Evolutionary conservation across 1,140 invertebrate genomes (phyloP).

Genomic region (Lithobius niger): DNA sequence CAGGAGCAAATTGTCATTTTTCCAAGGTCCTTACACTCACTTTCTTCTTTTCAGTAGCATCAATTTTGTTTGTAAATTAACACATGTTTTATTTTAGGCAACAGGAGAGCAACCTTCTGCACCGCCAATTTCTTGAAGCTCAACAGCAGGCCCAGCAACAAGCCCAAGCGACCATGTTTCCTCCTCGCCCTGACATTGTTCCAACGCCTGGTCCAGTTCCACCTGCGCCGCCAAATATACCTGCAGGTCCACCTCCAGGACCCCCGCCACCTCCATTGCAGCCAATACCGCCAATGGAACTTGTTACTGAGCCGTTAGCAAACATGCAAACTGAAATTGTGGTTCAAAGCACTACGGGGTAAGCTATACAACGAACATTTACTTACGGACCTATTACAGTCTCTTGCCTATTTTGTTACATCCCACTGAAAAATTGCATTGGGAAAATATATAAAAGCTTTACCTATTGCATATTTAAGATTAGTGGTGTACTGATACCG

Average conservation of each 20-base stretch:
- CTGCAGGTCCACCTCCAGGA: conserved; percentile 8
- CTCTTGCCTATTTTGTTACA: too few species aligned
- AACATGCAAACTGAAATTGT: conserved; percentile 25
- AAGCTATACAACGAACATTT: background rate
- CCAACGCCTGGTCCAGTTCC: conserved; percentile 10
- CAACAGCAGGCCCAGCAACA: conserved; percentile 14
- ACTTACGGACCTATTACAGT: too few species aligned
- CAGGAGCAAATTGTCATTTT: too few species aligned
- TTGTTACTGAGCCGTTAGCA: conserved; percentile 10
- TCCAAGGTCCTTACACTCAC: too few species aligned
- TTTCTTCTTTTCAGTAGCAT: too few species aligned
- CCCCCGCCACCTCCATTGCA: conserved; percentile 16
- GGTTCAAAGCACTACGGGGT: conserved; percentile 22
- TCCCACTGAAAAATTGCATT: too few species aligned
- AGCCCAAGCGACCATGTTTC: conserved; percentile 16
- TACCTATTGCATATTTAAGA: too few species aligned
- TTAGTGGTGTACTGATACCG: too few species aligned
- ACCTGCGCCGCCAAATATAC: conserved; percentile 5
- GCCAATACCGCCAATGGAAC: conserved; percentile 27
- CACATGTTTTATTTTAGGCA: conserved; percentile 11
- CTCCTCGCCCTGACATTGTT: conserved; percentile 10
- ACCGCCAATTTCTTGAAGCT: too few species aligned
- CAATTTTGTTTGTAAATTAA: too few species aligned
- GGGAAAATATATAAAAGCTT: too few species aligned
- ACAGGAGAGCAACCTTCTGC: too few species aligned